Base-by-base conservation (phyloP, 2,797 vertebrate species). In the Choloepus didactylus region DNA sequence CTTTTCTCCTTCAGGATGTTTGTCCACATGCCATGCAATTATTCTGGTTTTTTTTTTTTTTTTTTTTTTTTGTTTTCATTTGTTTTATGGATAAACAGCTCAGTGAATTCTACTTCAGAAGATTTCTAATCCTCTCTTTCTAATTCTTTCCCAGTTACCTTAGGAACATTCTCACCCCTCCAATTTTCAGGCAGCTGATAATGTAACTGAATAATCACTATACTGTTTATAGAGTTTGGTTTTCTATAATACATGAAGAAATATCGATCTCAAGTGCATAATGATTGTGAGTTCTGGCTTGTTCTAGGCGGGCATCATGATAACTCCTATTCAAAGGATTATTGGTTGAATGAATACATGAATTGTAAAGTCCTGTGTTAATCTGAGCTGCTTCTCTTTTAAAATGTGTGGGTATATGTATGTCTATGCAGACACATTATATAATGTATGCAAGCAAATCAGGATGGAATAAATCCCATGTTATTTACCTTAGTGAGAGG, bases 401-500 rank as follows among this genome's bases (percentile, higher is more conserved):
- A 87, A 46, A 72, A 7, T 46, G 3, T 46, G 7, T 46, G 6
- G 23, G 21, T 35, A 59, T 56, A 23, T 41, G 27, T 31, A 35
- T 70, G 29, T 59, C 21, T 77, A 46, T 64, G 15, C 16, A 54
- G 64, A 41, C 15, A 31, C 49, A 54, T 54, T 80, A 10, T 9
- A 46, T 69, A 87, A 4, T 90, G 2, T 38, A 60, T 75, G 16
- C 0, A 64, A 16, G 9, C 35, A n/a, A 64, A 60, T 15, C 5
- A 62, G 44, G 21, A 51, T 29, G 27, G 51, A 46, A 35, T 54
- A 64, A 66, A 84, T 31, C 5, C 59, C 41, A 60, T 44, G 7
- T 49, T 83, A 62, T 51, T 83, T 98, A 99, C 99, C 98, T 96
- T 99, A 94, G 98, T 94, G 31, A 99, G 96, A 75, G 99, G 99